These are phyloP conservation scores for Ibidorhyncha struthersii DNA, from an alignment of 2,113 vertebrate species.

Conservation along the genomic window DNA sequence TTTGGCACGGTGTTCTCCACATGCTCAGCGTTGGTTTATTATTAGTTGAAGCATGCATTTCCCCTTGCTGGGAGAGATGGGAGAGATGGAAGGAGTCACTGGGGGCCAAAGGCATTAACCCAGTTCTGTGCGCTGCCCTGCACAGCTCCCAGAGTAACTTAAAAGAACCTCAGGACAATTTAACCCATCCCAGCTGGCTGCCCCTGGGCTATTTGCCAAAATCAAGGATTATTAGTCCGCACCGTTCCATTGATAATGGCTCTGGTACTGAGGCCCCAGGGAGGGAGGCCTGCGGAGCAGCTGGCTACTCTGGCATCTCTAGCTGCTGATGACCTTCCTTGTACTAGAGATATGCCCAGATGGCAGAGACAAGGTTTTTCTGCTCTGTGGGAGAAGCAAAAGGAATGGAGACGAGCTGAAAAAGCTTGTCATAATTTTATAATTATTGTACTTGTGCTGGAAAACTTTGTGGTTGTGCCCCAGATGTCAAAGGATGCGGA, in stretches of 20 bases:
- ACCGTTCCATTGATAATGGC: constrained; percentile 13
- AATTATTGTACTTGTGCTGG: constrained; percentile 6
- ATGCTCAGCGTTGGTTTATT: background rate
- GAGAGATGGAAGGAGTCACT: constrained; percentile 2
- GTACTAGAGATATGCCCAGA: constrained; percentile 21
- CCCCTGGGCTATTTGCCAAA: constrained; percentile 46
- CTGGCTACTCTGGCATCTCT: constrained; percentile 39
- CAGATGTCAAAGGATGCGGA: background rate
- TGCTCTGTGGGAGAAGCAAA: background rate
- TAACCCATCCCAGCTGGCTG: constrained; percentile 25
- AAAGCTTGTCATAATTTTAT: constrained; percentile 3
- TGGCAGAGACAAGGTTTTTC: constrained; percentile 21
- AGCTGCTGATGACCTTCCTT: constrained; percentile 30
- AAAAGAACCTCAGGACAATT: background rate
- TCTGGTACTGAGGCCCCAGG: background rate
- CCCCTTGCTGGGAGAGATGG: background rate
- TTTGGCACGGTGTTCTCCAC: background rate
- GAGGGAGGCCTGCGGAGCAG: constrained; percentile 19
- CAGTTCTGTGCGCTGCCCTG: background rate
- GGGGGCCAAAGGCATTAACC: constrained; percentile 15
- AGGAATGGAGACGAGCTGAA: background rate
- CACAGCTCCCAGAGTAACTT: background rate
- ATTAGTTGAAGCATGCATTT: constrained; percentile 4
- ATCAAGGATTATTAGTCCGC: constrained; percentile 25
- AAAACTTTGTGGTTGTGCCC: constrained; percentile 1